Percentiles rank a stretch among this genome's conserved stretches.
Conservation (phyloP, 2,113 vertebrate genomes). For the Amphiprion ocellaris region DNA sequence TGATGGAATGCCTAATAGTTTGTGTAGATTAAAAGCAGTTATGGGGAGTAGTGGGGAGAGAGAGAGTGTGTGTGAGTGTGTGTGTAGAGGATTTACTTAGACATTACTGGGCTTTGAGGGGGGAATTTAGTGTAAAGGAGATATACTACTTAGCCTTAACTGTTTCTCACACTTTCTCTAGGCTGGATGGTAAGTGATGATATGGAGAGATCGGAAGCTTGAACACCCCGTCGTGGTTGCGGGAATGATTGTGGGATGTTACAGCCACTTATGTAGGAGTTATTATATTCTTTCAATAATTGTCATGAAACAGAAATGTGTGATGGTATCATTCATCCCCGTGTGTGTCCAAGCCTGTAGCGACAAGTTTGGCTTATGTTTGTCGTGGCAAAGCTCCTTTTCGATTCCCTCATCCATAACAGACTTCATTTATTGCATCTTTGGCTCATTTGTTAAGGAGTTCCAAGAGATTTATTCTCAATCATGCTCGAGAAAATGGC, state of each 20-base stretch:
- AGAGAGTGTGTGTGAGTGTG: background rate
- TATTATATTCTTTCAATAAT: too few species aligned
- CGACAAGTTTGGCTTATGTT: too few species aligned
- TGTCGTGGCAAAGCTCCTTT: too few species aligned
- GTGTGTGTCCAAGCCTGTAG: too few species aligned
- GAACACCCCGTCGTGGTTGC: background rate
- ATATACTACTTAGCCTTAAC: conserved; percentile 22
- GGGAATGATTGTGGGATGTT: background rate
- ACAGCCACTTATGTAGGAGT: background rate
- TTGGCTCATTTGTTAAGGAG: too few species aligned
- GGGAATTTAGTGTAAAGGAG: conserved; percentile 20
- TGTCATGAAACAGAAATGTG: background rate
- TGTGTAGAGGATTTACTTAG: conserved; percentile 31
- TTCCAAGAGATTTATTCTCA: too few species aligned
- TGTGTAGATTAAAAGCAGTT: conserved; percentile 77
- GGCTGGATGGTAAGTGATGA: conserved; percentile 43
- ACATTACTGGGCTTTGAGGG: conserved; percentile 60
- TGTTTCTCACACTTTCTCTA: conserved; percentile 28
- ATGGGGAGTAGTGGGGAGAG: conserved; percentile 54
- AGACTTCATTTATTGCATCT: too few species aligned
- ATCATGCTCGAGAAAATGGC: background rate
- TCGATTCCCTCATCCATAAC: too few species aligned
- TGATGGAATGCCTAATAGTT: conserved; percentile 74
- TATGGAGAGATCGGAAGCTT: conserved; percentile 10
- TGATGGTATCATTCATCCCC: too few species aligned